phyloP scores from a whole-genome alignment of 2,888 invertebrate species.

The Erannis defoliaria region DNA sequence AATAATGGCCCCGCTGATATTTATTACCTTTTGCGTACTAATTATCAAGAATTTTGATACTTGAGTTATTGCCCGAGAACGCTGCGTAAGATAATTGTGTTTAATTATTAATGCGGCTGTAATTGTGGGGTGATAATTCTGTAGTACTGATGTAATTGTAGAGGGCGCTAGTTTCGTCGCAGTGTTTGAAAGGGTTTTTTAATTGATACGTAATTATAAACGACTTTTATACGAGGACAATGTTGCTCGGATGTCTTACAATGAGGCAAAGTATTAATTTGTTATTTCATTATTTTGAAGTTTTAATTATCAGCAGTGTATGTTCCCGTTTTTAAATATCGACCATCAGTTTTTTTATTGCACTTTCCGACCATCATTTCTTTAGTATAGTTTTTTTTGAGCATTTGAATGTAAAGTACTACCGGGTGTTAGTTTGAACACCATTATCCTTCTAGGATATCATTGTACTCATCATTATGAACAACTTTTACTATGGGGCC shows the following conservation, averaged over 20 bases:
- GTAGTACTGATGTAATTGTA: constrained; percentile 29
- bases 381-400: too few species aligned
- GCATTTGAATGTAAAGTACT: too few species aligned
- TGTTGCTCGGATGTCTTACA: not conserved
- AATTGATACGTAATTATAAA: constrained; percentile 24
- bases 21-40: constrained; percentile 78
- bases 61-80: constrained; percentile 74
- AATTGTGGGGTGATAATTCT: constrained; percentile 51
- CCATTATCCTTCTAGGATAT: too few species aligned
- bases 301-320: too few species aligned
- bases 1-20: constrained; percentile 81
- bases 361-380: too few species aligned
- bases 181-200: constrained; percentile 19
- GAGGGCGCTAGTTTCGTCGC: constrained; percentile 18
- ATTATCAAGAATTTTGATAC: constrained; percentile 85
- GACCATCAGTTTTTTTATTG: too few species aligned
- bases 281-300: too few species aligned
- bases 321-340: too few species aligned
- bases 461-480: too few species aligned
- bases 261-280: not conserved
- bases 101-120: constrained; percentile 56
- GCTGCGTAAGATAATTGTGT: constrained; percentile 60
- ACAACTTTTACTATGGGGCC: too few species aligned
- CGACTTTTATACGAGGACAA: constrained; percentile 4
- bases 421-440: too few species aligned